phyloP scores from a whole-genome alignment of 2,113 vertebrate species.

The Catagonus wagneri region DNA sequence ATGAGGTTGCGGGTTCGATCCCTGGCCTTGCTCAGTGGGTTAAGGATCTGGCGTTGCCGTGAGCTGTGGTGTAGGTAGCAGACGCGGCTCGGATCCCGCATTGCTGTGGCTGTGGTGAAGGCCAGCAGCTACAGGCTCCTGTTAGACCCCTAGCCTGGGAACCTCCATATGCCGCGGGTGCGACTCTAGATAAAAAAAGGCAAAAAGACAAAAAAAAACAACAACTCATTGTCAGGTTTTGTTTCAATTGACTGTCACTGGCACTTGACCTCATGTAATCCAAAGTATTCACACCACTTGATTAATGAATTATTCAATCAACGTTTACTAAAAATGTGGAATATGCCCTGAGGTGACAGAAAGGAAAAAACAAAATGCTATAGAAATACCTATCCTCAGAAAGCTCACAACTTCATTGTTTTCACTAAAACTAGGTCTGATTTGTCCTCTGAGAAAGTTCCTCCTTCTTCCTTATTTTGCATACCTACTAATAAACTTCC shows the following conservation, averaged over 20 bases:
- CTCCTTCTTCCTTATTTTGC: background rate
- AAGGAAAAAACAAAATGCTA: background rate
- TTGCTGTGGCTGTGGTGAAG: too few species aligned
- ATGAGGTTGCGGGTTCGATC: too few species aligned
- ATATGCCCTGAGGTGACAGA: background rate
- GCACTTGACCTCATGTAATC: background rate
- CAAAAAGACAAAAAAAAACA: too few species aligned
- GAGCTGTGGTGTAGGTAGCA: too few species aligned
- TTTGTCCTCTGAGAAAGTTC: background rate
- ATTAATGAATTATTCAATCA: background rate
- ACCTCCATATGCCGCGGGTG: too few species aligned
- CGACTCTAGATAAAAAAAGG: too few species aligned
- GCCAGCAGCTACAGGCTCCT: too few species aligned
- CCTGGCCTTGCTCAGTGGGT: too few species aligned
- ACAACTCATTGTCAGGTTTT: background rate
- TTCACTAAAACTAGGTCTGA: background rate
- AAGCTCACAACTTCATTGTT: background rate
- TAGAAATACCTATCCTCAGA: background rate
- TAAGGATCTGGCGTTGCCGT: too few species aligned
- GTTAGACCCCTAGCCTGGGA: too few species aligned
- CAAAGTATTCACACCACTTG: background rate
- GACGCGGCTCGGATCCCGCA: too few species aligned
- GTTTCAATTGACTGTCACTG: background rate
- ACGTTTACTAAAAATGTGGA: background rate
- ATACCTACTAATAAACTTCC: background rate